These are phyloP conservation scores for Cirrhinus molitorella DNA, from an alignment of 2,797 vertebrate species.

Conservation along the genomic window DNA sequence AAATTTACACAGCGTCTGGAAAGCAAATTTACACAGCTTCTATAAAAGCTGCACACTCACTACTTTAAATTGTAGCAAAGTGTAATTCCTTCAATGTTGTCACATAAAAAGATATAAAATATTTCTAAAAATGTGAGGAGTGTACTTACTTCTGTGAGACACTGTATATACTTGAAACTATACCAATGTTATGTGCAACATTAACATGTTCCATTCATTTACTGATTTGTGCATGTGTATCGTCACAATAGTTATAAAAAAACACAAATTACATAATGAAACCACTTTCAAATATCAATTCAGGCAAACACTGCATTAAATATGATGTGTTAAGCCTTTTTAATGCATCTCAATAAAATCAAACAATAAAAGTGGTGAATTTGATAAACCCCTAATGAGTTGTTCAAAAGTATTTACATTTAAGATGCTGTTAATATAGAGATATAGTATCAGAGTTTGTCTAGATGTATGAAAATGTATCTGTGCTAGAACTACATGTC, in stretches of 20 bases:
- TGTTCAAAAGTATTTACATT: neutral
- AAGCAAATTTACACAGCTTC: too few relatives aligned
- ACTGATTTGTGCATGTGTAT: neutral
- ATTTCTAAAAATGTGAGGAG: too few relatives aligned
- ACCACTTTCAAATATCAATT: neutral
- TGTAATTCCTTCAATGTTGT: too few relatives aligned
- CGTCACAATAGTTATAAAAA: too few relatives aligned
- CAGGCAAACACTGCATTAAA: neutral
- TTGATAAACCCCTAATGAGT: neutral
- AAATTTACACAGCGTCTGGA: too few relatives aligned
- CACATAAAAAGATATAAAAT: too few relatives aligned
- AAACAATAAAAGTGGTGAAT: neutral
- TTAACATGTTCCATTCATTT: neutral
- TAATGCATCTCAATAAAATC: neutral
- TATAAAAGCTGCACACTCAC: too few relatives aligned
- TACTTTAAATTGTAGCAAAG: too few relatives aligned
- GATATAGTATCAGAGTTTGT: neutral
- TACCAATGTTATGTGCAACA: neutral
- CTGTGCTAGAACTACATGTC: neutral
- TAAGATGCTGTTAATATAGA: neutral
- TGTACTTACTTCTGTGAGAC: too few relatives aligned
- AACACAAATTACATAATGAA: too few relatives aligned
- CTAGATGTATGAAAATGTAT: neutral
- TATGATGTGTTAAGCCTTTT: neutral
- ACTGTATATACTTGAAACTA: too few relatives aligned